These are phyloP conservation scores for Tinea semifulvella DNA, from an alignment of 2,888 invertebrate species.

Conservation along the genomic window DNA sequence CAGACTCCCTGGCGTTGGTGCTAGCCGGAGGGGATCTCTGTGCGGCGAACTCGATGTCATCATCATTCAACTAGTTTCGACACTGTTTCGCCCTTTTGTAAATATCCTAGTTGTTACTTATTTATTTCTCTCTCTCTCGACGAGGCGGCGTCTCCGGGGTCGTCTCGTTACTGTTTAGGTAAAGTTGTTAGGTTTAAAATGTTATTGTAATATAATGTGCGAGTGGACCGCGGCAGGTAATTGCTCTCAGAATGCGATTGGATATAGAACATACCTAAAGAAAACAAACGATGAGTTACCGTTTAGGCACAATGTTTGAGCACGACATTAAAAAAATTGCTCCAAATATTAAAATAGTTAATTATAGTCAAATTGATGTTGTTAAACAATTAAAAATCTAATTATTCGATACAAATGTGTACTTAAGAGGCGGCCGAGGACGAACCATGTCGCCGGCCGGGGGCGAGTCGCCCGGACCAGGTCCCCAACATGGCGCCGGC, in stretches of 20 bases:
- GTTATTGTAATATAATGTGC: conserved; percentile 56
- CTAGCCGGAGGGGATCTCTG: background rate
- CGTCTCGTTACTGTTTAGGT: conserved; percentile 49
- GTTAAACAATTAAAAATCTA: conserved; percentile 61
- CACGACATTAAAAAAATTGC: conserved; percentile 44
- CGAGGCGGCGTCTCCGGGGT: conserved; percentile 24
- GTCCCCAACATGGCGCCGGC: background rate
- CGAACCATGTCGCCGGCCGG: background rate
- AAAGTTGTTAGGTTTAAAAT: conserved; percentile 64
- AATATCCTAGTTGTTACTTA: conserved; percentile 55
- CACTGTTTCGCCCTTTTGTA: conserved; percentile 35
- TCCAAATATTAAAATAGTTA: conserved; percentile 27
- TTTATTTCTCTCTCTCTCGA: conserved; percentile 43
- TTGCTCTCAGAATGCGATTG: conserved; percentile 51
- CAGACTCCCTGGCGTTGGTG: background rate
- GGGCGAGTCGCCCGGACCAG: background rate
- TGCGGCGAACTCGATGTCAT: conserved; percentile 52
- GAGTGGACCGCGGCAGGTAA: conserved; percentile 54
- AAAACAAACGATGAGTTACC: conserved; percentile 46
- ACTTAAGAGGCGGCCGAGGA: conserved; percentile 36
- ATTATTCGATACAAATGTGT: conserved; percentile 47
- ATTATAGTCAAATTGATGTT: conserved; percentile 65
- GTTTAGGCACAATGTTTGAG: conserved; percentile 57
- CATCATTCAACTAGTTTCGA: conserved; percentile 24
- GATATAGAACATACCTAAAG: background rate